Conservation (phyloP, 1,140 invertebrate species). For the Sarcophaga bullata region DNA sequence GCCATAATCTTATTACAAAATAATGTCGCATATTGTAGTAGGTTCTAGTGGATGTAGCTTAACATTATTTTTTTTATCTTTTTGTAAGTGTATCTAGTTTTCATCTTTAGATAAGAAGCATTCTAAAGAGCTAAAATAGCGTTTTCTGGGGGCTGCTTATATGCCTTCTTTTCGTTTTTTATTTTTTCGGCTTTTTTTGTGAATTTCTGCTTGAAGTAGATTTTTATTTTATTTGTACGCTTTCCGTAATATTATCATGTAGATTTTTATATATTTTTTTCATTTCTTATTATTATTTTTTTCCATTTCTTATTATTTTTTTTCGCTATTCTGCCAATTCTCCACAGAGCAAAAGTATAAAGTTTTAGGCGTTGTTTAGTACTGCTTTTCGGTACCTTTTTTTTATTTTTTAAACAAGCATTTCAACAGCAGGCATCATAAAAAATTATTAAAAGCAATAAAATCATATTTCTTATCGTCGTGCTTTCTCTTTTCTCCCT, state of each 20-base stretch:
- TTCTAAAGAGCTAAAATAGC: neutral
- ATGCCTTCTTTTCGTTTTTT: no score
- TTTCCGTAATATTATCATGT: neutral
- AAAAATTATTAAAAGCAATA: constrained; percentile 16
- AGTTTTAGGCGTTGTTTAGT: neutral
- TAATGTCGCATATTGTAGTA: no score
- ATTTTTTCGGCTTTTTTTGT: neutral
- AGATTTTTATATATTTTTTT: neutral
- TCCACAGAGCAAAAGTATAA: no score
- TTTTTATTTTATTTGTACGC: neutral
- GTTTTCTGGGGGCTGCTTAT: neutral
- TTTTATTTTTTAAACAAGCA: no score
- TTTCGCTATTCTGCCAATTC: no score
- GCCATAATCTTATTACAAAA: neutral
- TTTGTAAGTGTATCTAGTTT: neutral
- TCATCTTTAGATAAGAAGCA: neutral
- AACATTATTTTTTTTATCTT: neutral
- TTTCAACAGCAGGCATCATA: neutral
- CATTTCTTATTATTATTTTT: neutral
- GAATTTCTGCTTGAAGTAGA: neutral
- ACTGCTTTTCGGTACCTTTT: neutral
- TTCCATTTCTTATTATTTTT: no score
- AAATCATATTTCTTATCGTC: neutral
- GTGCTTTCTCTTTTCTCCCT: neutral
- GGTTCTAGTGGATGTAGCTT: neutral